Evolutionary conservation across 2,113 vertebrate species (phyloP).

Genomic region (Empidonax alnorum): DNA sequence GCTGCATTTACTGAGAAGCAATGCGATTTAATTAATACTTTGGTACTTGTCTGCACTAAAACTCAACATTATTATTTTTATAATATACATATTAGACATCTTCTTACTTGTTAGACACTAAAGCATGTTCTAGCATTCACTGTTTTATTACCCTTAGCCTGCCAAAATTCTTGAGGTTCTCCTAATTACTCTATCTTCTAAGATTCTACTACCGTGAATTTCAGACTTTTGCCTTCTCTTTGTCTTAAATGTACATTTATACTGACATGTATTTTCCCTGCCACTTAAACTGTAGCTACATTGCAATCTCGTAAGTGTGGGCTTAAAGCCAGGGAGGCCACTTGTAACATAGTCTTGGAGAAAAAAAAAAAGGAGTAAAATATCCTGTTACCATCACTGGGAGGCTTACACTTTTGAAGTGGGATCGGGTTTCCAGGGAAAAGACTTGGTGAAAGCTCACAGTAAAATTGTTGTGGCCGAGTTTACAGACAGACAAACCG

Average conservation of each 20-base stretch:
- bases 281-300: background rate
- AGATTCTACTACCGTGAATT: background rate
- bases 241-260: background rate
- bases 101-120: slow-evolving; percentile 30
- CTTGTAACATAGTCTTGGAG: background rate
- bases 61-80: slow-evolving; percentile 11
- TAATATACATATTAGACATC: background rate
- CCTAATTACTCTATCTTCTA: slow-evolving; percentile 47
- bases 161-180: slow-evolving; percentile 61
- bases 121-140: slow-evolving; percentile 36
- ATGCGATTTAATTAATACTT: slow-evolving; percentile 27
- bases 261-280: background rate
- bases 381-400: background rate
- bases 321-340: background rate
- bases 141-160: slow-evolving; percentile 24
- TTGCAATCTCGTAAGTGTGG: background rate
- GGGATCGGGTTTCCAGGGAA: background rate
- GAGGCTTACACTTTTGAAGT: slow-evolving; percentile 5
- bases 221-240: slow-evolving; percentile 23
- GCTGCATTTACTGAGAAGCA: background rate
- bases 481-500: background rate
- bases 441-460: background rate
- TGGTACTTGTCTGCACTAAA: slow-evolving; percentile 15
- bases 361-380: background rate
- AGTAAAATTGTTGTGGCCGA: background rate